Conservation (phyloP, 2,888 invertebrate species). For the Dusona sp. region DNA sequence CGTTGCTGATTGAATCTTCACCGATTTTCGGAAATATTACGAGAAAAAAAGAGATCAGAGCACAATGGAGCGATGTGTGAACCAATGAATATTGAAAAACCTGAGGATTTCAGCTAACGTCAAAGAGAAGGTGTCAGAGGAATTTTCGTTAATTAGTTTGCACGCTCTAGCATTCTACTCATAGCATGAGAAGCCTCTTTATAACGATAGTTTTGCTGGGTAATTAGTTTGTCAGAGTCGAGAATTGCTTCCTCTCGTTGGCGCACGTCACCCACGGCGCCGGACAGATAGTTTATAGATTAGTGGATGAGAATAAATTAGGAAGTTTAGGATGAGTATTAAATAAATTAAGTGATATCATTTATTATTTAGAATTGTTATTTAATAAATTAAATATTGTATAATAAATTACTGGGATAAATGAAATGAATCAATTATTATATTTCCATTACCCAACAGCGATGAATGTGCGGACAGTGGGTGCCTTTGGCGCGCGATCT, state of each 20-base stretch:
- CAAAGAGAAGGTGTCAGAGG: constrained; percentile 32
- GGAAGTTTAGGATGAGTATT: constrained; percentile 31
- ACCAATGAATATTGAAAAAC: neutral
- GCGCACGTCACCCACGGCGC: constrained; percentile 9
- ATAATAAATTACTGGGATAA: neutral
- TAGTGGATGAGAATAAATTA: constrained; percentile 57
- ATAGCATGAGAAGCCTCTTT: constrained; percentile 9
- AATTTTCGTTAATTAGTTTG: constrained; percentile 72
- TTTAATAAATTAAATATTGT: neutral
- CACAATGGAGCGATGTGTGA: neutral
- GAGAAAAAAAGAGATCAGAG: constrained; percentile 63
- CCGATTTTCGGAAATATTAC: constrained; percentile 44
- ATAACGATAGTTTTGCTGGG: constrained; percentile 67
- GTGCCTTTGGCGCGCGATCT: no score
- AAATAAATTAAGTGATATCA: neutral
- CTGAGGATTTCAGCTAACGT: neutral
- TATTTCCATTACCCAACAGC: no score
- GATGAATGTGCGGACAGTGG: no score
- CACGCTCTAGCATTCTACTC: constrained; percentile 59
- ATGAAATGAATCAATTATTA: no score
- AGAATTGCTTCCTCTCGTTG: constrained; percentile 67
- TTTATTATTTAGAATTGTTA: neutral
- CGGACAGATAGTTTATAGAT: constrained; percentile 60
- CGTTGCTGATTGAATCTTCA: constrained; percentile 22
- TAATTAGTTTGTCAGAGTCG: constrained; percentile 72